Percentiles rank a stretch among this genome's conserved stretches.
These are phyloP conservation scores for Fregata magnificens DNA, from an alignment of 2,113 vertebrate species.

Conservation along the genomic window DNA sequence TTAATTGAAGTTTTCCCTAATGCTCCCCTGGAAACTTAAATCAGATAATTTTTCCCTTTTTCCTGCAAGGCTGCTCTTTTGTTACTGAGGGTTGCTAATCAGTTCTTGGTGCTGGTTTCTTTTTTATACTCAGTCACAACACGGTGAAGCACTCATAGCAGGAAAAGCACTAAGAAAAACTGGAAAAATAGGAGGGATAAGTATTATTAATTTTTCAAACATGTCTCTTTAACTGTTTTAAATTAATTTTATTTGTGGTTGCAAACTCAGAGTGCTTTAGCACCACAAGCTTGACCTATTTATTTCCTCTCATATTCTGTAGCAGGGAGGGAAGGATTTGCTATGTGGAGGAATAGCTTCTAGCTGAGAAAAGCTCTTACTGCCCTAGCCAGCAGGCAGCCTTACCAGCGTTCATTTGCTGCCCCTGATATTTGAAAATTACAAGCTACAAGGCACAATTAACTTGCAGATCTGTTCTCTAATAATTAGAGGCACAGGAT, in stretches of 20 bases:
- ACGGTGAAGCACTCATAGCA: not conserved
- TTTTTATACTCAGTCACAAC: not conserved
- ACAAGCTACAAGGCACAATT: not conserved
- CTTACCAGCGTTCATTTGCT: not conserved
- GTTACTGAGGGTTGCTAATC: not conserved
- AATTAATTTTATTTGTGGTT: not conserved
- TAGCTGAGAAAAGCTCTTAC: not conserved
- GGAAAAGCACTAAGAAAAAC: not conserved
- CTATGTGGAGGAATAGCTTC: not conserved
- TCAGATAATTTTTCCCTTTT: not conserved
- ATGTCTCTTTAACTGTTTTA: not conserved
- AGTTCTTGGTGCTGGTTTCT: not conserved
- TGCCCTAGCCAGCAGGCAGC: constrained; percentile 1
- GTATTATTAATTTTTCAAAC: not conserved
- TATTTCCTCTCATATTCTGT: not conserved
- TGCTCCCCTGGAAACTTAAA: not conserved
- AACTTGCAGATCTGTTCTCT: not conserved
- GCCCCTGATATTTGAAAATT: not conserved
- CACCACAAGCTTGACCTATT: not conserved
- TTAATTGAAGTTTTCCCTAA: not conserved
- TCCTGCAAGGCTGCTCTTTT: not conserved
- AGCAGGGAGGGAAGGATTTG: not conserved
- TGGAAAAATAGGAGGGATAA: not conserved
- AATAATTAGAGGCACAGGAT: not conserved
- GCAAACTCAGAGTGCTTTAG: not conserved